Percentiles rank a stretch among this genome's conserved stretches.
Conservation (phyloP, 1,140 invertebrate species). For the Teleopsis dalmanni region DNA sequence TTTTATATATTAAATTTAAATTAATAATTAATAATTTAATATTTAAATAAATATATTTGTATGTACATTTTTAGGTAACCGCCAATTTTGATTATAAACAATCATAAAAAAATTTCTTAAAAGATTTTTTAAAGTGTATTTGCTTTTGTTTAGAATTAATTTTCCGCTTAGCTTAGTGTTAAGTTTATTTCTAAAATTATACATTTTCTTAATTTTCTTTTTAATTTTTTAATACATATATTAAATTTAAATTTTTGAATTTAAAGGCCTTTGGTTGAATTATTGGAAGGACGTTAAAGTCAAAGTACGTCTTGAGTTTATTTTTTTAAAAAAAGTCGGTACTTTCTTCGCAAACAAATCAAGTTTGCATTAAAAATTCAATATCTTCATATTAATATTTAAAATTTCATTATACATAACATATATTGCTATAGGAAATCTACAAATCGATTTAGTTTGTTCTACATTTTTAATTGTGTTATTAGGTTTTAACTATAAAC, state of each 20-base stretch:
- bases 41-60: not conserved
- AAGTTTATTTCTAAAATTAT: constrained; percentile 2
- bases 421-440: not conserved
- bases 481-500: no score
- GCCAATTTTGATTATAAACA: not conserved
- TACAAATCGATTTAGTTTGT: not conserved
- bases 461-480: constrained; percentile 1
- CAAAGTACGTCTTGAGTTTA: not conserved
- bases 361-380: not conserved
- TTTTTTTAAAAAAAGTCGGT: not conserved
- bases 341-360: not conserved
- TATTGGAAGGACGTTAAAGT: no score
- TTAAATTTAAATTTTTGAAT: constrained; percentile 7
- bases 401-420: not conserved
- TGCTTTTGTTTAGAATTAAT: not conserved
- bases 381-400: not conserved
- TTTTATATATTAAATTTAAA: not conserved
- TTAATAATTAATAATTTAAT: not conserved
- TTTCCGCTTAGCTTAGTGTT: not conserved
- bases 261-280: constrained; percentile 9
- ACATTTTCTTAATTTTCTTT: not conserved
- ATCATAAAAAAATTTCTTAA: not conserved
- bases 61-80: not conserved
- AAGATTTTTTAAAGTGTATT: not conserved
- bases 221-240: constrained; percentile 1